Conservation (phyloP, 2,797 vertebrate genomes). For the Melopsittacus undulatus region DNA sequence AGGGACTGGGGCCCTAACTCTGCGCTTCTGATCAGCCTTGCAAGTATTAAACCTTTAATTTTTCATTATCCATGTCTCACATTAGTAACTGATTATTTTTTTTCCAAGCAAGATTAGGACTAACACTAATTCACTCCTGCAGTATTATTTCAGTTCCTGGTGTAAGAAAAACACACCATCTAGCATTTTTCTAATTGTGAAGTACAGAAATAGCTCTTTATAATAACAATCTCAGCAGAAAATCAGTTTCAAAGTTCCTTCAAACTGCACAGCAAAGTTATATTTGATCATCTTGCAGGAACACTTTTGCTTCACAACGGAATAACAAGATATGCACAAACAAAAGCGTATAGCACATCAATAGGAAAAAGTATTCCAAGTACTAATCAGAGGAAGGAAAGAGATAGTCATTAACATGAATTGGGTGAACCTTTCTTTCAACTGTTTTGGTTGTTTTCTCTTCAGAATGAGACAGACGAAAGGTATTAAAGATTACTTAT, state of each 20-base stretch:
- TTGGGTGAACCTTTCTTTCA: not conserved
- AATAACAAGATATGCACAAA: not conserved
- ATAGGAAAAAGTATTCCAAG: not conserved
- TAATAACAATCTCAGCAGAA: not conserved
- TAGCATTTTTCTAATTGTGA: not conserved
- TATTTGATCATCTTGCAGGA: not conserved
- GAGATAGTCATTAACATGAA: not conserved
- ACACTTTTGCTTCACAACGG: not conserved
- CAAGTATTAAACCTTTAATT: not conserved
- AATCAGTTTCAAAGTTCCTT: not conserved
- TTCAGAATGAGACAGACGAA: not conserved
- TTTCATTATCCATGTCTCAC: not conserved
- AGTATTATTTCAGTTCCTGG: not conserved
- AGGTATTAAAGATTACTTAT: constrained; percentile 22
- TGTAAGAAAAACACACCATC: not conserved
- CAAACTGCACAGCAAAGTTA: not conserved
- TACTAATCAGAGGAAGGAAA: not conserved
- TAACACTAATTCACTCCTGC: not conserved
- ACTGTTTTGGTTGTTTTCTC: not conserved
- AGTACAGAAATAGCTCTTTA: not conserved
- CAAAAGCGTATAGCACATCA: not conserved
- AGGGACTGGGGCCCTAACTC: not conserved
- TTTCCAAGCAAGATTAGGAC: not conserved
- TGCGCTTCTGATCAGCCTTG: not conserved
- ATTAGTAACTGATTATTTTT: not conserved